Evolutionary conservation across 2,113 vertebrate genomes (phyloP), one percentile per base, ranked within the genome.

Genomic region (Xiphias gladius): DNA sequence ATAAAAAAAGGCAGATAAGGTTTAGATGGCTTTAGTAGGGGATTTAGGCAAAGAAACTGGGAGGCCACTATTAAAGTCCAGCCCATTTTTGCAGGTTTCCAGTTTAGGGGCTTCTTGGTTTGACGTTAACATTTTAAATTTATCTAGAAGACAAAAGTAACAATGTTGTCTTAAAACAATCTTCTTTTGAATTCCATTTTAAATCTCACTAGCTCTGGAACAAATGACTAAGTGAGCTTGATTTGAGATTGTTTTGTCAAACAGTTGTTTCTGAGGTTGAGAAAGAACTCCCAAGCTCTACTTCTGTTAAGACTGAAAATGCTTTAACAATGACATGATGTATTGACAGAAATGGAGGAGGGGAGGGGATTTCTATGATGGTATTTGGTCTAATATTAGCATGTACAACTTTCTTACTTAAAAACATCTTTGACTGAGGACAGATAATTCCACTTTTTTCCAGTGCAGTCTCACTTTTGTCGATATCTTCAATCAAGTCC

Each of bases 391-490:
- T 39, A 13, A 68, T 8, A 62, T 68, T 46, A 50, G 12, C 2
- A 37, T 64, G 19, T 11, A 50, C 10, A 68, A 17, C 39, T 50
- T 26, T 43, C 43, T 54, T n/a, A 28, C 7, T 74, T 68, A 28
- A 52, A 54, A 61, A 41, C 7, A 39, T 52, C 20, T 59, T 13
- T 52, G 12, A 17, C 19, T 7, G 32, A 19, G 22, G 6, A 48
- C 19, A 63, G 5, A 58, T 46, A 70, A 73, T 70, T 75, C 48
- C 20, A 41, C 19, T 7, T 66, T 7, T 37, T 61, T 79, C 20
- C 32, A 32, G 1, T 48, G 57, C 19, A 24, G 14, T 16, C 54
- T 73, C 17, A 26, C 11, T 52, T 77, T 66, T 37, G 19, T 70
- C 61, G 10, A 59, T 80, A 59, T 68, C 26, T 63, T 54, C 2